Conservation (phyloP, 92 coral and sea anemone species). For the Bergia sp. region DNA sequence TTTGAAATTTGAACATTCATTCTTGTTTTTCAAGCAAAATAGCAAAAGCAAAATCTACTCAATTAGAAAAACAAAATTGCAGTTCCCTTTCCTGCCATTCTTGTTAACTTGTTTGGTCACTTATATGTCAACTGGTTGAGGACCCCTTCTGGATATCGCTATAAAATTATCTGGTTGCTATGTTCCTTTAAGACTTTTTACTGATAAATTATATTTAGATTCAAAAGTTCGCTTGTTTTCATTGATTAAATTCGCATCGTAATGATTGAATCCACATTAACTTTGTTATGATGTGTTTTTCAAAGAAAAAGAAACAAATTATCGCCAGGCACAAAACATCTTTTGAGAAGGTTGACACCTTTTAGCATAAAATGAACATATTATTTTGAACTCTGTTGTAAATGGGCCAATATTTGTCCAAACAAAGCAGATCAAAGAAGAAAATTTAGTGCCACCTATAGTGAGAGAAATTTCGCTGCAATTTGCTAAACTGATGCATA, state of each 20-base stretch:
- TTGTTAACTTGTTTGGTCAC: background rate
- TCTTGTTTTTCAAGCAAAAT: background rate
- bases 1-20: background rate
- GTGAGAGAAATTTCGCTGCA: background rate
- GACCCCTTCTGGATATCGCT: background rate
- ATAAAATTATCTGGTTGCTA: background rate
- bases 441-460: background rate
- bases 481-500: background rate
- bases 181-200: background rate
- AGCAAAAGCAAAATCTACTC: slow-evolving; percentile 2
- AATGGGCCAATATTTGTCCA: slow-evolving; percentile 6
- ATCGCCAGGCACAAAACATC: background rate
- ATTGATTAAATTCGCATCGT: background rate
- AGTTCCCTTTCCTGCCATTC: background rate
- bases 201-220: background rate
- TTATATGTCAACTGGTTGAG: background rate
- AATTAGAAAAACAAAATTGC: background rate
- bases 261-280: background rate
- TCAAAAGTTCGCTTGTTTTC: background rate
- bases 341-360: slow-evolving; percentile 4
- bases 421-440: background rate
- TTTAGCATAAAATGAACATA: background rate
- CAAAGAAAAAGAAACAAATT: slow-evolving; percentile 7
- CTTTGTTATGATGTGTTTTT: slow-evolving; percentile 18
- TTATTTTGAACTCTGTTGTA: background rate